Evolutionary conservation across 2,888 invertebrate genomes (phyloP), one percentile per base, ranked within the genome.

Genomic region (Nomada lathburiana): DNA sequence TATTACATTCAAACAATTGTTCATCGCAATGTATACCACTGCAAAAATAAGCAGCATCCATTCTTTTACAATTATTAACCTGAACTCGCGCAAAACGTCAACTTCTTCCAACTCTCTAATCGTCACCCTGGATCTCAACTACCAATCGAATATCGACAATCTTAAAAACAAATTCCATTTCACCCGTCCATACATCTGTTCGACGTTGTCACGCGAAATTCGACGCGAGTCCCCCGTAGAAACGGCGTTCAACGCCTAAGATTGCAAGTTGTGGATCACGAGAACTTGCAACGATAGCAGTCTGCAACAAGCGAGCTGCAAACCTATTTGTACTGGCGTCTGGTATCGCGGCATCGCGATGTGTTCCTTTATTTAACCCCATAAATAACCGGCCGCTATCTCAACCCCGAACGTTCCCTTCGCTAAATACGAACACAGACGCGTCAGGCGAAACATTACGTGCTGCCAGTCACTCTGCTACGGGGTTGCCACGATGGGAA

Each of bases 321-420:
- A 36, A 89, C 90, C 91, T 91, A 92, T 92, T 92, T 92, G 93
- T 92, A 92, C 88, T 76, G 74, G 85, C 64, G 70, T 57, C 78
- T 68, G 87, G 85, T 92, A 92, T 92, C 92, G 88, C 89, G 78
- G 88, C 87, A 92, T 93, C 92, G 91, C 89, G 87, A 89, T 82
- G 81, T 90, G 89, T 92, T 91, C 89, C 92, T 92, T 92, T 91
- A 92, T 92, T 93, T 91, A 91, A 92, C 90, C 91, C 91, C 91
- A 92, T 93, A 93, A 93, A 93, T 93, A 92, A 92, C 89, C 86
- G 82, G 81, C 52, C 89, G 86, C 91, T 93, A 92, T 92, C 92
- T 92, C 88, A 87, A 65, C 90, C 88, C 89, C 90, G 87, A 89
- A 78, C 80, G 76, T 78, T 68, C 57, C 65, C 78, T 23, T 57